phyloP scores from a whole-genome alignment of 1,140 invertebrate genomes.

The Cryptotermes secundus region DNA sequence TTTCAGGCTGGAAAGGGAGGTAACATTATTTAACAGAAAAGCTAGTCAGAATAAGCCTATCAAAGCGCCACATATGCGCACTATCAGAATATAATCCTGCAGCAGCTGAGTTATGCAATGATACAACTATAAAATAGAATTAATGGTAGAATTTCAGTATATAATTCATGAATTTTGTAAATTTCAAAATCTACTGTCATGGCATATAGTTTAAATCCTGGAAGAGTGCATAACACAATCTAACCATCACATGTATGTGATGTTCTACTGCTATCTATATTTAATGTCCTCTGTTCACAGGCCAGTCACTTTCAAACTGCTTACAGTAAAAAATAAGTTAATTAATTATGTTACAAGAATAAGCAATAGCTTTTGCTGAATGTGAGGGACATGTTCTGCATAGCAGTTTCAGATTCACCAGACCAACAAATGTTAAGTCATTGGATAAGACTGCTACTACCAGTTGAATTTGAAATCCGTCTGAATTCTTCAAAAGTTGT shows the following conservation, averaged over 20 bases:
- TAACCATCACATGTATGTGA: background rate
- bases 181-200: background rate
- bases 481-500: too few relatives aligned
- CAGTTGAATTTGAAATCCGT: too few relatives aligned
- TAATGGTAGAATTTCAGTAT: background rate
- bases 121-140: background rate
- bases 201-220: background rate
- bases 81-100: background rate
- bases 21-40: background rate
- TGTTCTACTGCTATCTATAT: background rate
- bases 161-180: background rate
- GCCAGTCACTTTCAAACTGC: background rate
- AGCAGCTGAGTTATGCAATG: background rate
- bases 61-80: too few relatives aligned
- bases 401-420: too few relatives aligned
- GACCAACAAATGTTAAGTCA: too few relatives aligned
- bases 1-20: background rate
- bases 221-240: background rate
- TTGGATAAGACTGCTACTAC: too few relatives aligned
- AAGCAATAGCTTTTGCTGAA: background rate
- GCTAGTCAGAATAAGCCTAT: background rate
- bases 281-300: background rate
- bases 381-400: too few relatives aligned
- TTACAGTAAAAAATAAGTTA: background rate
- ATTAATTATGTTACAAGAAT: background rate